Evolutionary conservation across 2,888 invertebrate genomes (phyloP).

Genomic region (Imbricaverruca yamaguchii): DNA sequence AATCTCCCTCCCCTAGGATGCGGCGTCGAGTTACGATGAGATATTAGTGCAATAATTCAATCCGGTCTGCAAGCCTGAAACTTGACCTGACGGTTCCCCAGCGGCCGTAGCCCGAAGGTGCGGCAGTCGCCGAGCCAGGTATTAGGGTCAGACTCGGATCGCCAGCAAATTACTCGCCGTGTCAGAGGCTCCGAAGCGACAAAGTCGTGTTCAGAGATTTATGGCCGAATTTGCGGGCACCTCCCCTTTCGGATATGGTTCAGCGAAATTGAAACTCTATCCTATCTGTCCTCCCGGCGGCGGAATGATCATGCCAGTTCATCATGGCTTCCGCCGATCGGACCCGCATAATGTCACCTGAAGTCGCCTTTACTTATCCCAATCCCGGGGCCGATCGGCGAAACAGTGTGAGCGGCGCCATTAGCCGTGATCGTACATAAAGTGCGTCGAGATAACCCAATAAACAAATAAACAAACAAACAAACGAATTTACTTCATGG

Average conservation of each 20-base stretch:
- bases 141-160: neutral
- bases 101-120: neutral
- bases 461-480: neutral
- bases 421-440: neutral
- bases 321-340: too few relatives aligned
- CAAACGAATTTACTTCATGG: too few relatives aligned
- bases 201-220: neutral
- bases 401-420: neutral
- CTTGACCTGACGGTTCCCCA: neutral
- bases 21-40: neutral
- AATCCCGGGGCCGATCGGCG: neutral
- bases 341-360: too few relatives aligned
- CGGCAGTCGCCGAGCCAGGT: neutral
- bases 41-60: neutral
- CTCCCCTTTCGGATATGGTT: conserved; percentile 3
- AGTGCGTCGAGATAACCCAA: neutral
- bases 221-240: neutral
- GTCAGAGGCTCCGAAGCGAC: neutral
- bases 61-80: neutral
- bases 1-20: neutral
- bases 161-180: neutral
- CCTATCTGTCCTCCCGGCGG: neutral
- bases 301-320: neutral
- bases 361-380: neutral
- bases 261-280: neutral